Percentiles rank a stretch among this genome's conserved stretches.
These are phyloP conservation scores for Phanerotoma sp. DNA, from an alignment of 2,888 invertebrate genomes.

Conservation along the genomic window DNA sequence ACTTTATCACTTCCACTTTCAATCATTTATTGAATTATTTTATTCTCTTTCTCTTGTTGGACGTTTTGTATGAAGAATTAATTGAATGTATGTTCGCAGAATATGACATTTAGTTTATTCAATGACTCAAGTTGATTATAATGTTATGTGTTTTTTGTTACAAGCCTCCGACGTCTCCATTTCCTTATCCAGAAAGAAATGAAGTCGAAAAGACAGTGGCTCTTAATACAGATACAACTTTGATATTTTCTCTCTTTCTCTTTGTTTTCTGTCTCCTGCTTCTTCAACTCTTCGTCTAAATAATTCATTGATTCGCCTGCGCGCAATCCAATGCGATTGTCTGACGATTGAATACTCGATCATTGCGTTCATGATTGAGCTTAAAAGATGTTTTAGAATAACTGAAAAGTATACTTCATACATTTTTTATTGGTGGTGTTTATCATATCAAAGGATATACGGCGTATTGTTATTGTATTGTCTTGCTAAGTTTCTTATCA, in stretches of 20 bases:
- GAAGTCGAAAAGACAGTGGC: slow-evolving; percentile 13
- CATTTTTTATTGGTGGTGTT: slow-evolving; percentile 1
- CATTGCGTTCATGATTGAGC: neutral
- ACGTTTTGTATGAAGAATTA: neutral
- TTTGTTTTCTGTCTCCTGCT: neutral
- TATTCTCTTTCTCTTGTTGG: neutral
- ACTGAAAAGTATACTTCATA: neutral
- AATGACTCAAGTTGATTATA: slow-evolving; percentile 17
- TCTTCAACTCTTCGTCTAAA: slow-evolving; percentile 13
- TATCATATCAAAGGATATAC: no score
- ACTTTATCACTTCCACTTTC: slow-evolving; percentile 1
- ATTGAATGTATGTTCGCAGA: neutral
- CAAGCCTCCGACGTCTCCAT: slow-evolving; percentile 12
- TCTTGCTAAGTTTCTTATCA: no score
- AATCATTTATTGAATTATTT: neutral
- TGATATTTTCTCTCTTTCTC: neutral
- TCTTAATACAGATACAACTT: slow-evolving; percentile 19
- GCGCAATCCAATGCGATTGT: slow-evolving; percentile 14
- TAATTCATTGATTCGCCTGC: slow-evolving; percentile 13
- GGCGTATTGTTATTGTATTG: no score
- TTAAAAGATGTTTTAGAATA: neutral
- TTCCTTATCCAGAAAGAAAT: slow-evolving; percentile 20
- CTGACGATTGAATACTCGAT: slow-evolving; percentile 5
- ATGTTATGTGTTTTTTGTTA: slow-evolving; percentile 7
- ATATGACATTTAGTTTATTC: slow-evolving; percentile 16